Percentiles rank a stretch among this genome's conserved stretches.
These are phyloP conservation scores for Palaemon carinicauda DNA, from an alignment of 1,140 invertebrate genomes.

Conservation along the genomic window DNA sequence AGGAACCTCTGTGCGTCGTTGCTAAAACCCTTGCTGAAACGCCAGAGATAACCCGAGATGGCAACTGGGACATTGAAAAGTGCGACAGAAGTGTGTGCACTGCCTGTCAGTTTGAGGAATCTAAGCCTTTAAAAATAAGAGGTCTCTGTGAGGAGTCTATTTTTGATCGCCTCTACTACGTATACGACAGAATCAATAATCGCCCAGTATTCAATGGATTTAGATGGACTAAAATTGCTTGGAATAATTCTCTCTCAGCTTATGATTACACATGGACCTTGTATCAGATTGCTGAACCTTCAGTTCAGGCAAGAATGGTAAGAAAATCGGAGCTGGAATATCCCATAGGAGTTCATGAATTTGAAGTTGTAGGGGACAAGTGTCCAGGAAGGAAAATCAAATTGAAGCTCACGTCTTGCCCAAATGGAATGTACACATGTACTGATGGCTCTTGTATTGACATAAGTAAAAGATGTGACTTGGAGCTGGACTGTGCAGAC, in stretches of 20 bases:
- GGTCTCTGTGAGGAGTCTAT: conserved; percentile 14
- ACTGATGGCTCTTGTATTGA: conserved; percentile 16
- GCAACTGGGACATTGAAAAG: conserved; percentile 9
- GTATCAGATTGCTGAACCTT: background rate
- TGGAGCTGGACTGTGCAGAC: conserved; percentile 30
- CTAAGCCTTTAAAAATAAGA: conserved; percentile 1
- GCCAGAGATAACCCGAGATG: background rate
- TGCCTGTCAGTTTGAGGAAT: conserved; percentile 10
- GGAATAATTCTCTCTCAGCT: background rate
- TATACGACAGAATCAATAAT: background rate
- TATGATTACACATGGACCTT: background rate
- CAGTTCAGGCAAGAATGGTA: background rate
- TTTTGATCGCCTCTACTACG: conserved; percentile 13
- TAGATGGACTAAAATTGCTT: background rate
- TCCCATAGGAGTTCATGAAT: conserved; percentile 11
- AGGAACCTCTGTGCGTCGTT: background rate
- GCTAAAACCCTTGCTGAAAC: background rate
- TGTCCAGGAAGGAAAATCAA: background rate
- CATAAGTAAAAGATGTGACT: background rate
- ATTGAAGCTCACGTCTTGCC: conserved; percentile 14
- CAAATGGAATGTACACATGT: background rate
- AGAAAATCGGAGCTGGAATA: background rate
- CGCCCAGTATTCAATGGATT: conserved; percentile 21
- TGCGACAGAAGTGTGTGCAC: background rate
- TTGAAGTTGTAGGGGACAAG: background rate